These are phyloP conservation scores for Phymorhynchus buccinoides DNA, from an alignment of 1,140 invertebrate species.

Conservation along the genomic window DNA sequence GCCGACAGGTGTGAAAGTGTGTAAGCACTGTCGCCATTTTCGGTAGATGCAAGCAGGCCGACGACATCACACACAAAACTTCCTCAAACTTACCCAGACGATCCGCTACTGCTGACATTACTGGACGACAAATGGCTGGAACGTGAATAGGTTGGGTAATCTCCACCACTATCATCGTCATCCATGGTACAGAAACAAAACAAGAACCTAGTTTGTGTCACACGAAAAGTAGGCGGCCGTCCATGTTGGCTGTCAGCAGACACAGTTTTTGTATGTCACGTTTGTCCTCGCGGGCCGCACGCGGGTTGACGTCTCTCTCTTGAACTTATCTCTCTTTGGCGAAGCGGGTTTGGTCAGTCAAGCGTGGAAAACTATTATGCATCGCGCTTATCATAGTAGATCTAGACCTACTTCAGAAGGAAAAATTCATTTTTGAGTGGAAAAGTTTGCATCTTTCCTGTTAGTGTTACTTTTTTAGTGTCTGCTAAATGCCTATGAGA, in stretches of 20 bases:
- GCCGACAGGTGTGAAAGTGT: background rate
- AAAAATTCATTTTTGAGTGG: too few species aligned
- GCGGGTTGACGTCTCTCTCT: background rate
- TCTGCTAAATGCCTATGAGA: too few species aligned
- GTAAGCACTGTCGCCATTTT: slow-evolving; percentile 18
- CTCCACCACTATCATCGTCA: slow-evolving; percentile 36
- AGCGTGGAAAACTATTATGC: slow-evolving; percentile 9
- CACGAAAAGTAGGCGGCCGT: background rate
- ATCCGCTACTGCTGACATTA: slow-evolving; percentile 38
- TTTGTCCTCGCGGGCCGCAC: background rate
- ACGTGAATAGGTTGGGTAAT: slow-evolving; percentile 25
- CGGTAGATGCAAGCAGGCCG: slow-evolving; percentile 3
- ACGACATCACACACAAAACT: slow-evolving; percentile 25
- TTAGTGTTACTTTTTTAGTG: too few species aligned
- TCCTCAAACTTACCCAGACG: slow-evolving; percentile 32
- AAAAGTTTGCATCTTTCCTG: too few species aligned
- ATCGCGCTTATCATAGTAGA: background rate
- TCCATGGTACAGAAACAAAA: slow-evolving; percentile 17
- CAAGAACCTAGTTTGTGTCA: background rate
- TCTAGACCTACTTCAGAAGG: too few species aligned
- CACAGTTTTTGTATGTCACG: slow-evolving; percentile 19
- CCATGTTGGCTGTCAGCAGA: background rate
- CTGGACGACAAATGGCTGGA: slow-evolving; percentile 29
- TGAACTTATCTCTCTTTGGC: background rate
- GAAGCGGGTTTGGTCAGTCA: slow-evolving; percentile 29